Evolutionary conservation across 1,140 invertebrate genomes (phyloP).

Genomic region (Caenorhabditis briggsae): DNA sequence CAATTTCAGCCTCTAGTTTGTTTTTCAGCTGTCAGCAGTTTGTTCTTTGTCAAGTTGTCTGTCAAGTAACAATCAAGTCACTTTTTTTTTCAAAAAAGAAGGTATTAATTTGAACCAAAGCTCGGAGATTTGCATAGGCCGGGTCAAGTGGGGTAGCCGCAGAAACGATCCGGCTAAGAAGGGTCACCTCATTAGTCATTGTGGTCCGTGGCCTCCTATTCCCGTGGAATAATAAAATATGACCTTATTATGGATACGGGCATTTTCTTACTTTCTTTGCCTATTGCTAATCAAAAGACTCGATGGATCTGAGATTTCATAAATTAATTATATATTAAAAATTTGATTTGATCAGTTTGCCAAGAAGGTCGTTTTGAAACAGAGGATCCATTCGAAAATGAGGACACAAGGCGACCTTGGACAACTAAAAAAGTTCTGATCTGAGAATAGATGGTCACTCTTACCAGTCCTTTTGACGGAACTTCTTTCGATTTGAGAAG

Average conservation of each 20-base stretch:
- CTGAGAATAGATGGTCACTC: constrained; percentile 13
- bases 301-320: too few relatives aligned
- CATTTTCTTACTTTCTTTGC: background rate
- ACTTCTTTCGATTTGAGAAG: background rate
- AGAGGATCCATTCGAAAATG: background rate
- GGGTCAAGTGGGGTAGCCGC: background rate
- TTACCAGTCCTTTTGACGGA: background rate
- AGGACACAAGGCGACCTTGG: background rate
- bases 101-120: background rate
- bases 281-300: too few relatives aligned
- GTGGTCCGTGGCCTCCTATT: background rate
- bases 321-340: background rate
- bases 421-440: constrained; percentile 34
- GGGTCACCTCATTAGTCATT: constrained; percentile 27
- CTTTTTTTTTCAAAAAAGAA: background rate
- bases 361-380: background rate
- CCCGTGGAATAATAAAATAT: constrained; percentile 16
- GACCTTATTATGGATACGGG: background rate
- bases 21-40: background rate
- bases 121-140: background rate
- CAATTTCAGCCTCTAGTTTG: background rate
- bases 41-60: background rate
- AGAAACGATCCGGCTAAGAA: background rate
- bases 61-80: background rate
- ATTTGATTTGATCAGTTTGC: constrained; percentile 17